These are phyloP conservation scores for Gasteruption jaculator DNA, from an alignment of 2,888 invertebrate genomes.

Conservation along the genomic window DNA sequence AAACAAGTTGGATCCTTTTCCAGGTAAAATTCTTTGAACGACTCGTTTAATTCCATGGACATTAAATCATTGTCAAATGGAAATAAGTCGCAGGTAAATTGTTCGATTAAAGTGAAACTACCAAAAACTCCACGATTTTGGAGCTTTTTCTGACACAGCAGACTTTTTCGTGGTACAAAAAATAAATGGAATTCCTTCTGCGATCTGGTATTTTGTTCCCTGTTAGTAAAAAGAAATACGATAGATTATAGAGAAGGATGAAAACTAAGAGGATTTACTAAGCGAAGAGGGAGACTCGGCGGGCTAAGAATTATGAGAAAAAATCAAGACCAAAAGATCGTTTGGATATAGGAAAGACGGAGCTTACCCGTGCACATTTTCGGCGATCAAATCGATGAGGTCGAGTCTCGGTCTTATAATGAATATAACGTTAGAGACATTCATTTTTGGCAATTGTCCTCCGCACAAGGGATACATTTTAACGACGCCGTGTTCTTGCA, in stretches of 20 bases:
- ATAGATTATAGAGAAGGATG: not conserved
- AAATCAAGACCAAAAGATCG: no score
- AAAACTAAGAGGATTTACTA: not conserved
- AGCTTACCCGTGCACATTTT: conserved; percentile 65
- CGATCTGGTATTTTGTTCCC: conserved; percentile 53
- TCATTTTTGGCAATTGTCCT: conserved; percentile 62
- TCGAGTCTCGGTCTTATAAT: conserved; percentile 77
- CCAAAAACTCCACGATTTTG: conserved; percentile 78
- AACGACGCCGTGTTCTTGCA: conserved; percentile 78
- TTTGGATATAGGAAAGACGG: no score
- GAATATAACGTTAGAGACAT: conserved; percentile 82
- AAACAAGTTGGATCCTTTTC: conserved; percentile 87
- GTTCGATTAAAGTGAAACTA: conserved; percentile 72
- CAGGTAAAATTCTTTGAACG: conserved; percentile 77
- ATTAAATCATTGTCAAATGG: conserved; percentile 90
- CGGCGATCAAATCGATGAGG: conserved; percentile 81
- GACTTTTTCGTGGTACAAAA: conserved; percentile 83
- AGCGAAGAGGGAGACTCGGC: not conserved
- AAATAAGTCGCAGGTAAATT: conserved; percentile 83
- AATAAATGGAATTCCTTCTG: conserved; percentile 80
- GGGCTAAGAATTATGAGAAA: no score
- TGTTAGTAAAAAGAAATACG: conserved; percentile 29
- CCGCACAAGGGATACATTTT: conserved; percentile 76
- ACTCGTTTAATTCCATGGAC: conserved; percentile 82
- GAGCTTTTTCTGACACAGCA: conserved; percentile 81